Evolutionary conservation across 2,797 vertebrate species (phyloP), one percentile per base, ranked within the genome.

Genomic region (Pseudopleuronectes americanus): DNA sequence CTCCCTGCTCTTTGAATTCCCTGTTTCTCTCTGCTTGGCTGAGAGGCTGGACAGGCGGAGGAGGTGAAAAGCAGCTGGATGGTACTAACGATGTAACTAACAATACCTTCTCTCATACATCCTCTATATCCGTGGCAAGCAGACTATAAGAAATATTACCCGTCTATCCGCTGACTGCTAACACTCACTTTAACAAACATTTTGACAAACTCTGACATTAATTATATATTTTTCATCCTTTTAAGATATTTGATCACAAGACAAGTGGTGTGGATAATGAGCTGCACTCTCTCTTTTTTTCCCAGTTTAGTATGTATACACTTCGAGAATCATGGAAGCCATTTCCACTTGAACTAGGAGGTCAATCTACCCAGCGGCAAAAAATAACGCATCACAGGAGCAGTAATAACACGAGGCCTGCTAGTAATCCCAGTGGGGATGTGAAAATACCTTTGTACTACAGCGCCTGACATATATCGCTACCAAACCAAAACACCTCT

Each of bases 11-110:
- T 81, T 64, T 80, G 66, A 84, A 73, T 78, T 77, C 81, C 57
- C 67, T 68, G 61, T 80, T 84, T 81, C 74, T 81, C 76, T 83
- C 83, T 86, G 78, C 84, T 83, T 43, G 77, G 79, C 28, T 83
- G 83, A 81, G 76, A 81, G 57, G 78, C 79, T 81, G 87, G 85
- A 90, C 84, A 88, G 84, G 85, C 85, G 61, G 85, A 84, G 88
- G 83, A 81, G 81, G 84, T 68, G 83, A 82, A 85, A 89, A 91
- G 84, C 86, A 91, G 88, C 89, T 86, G 88, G 82, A 89, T 85
- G 84, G 76, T 85, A 65, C 85, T 88, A 90, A 88, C 81, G 74
- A 88, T 87, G 87, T 79, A 81, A 84, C 88, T 88, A 88, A 91
- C 84, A 89, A 89, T 87, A 86, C 77, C 75, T 72, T 56, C 71